phyloP scores from a whole-genome alignment of 1,140 invertebrate species.

The Papilio xuthus region DNA sequence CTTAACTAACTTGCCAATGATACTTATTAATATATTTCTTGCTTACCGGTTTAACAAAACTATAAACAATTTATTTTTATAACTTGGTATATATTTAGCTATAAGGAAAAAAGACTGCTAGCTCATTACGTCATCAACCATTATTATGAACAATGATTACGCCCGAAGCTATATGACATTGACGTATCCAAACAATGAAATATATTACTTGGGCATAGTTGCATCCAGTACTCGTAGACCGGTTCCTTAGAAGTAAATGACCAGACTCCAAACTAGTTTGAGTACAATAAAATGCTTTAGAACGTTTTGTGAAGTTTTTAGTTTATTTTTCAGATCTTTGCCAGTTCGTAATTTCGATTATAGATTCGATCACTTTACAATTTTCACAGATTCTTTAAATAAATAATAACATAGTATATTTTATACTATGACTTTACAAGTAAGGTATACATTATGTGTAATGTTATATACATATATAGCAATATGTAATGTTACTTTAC shows the following conservation, averaged over 20 bases:
- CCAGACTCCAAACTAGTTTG: neutral
- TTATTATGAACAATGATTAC: neutral
- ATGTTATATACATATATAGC: too few relatives aligned
- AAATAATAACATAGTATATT: neutral
- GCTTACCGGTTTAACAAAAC: neutral
- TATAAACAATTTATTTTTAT: neutral
- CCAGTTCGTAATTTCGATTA: neutral
- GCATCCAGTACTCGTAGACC: constrained; percentile 2
- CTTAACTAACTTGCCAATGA: neutral
- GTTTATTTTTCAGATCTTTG: neutral
- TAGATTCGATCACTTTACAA: neutral
- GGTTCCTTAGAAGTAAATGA: neutral
- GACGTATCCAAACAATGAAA: neutral
- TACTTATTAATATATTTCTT: neutral
- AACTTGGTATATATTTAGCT: neutral
- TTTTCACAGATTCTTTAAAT: neutral
- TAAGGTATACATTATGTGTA: too few relatives aligned
- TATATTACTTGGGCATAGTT: neutral
- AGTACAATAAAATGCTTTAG: neutral
- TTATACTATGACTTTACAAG: too few relatives aligned
- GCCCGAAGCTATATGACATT: neutral
- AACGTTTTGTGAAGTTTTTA: neutral
- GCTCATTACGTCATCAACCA: neutral
- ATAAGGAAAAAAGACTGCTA: neutral
- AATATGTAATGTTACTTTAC: neutral